phyloP scores from a whole-genome alignment of 2,888 invertebrate genomes.

The Gisinianus flammeolus region DNA sequence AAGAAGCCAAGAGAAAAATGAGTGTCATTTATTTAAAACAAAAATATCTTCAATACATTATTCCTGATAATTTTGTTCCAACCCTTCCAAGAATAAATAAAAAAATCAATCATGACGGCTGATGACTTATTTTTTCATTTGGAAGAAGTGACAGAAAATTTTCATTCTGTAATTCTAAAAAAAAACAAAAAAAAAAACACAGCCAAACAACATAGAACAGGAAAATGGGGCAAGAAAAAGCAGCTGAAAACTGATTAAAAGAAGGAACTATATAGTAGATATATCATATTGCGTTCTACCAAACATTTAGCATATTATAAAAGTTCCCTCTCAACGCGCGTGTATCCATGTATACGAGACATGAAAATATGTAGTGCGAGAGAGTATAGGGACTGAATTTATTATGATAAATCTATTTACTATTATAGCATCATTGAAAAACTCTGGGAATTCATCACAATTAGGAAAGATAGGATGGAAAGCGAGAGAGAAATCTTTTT shows the following conservation, averaged over 20 bases:
- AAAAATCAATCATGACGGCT: background rate
- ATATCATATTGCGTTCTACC: no score
- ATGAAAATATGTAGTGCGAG: no score
- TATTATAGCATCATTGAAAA: slow-evolving; percentile 5
- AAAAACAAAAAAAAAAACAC: background rate
- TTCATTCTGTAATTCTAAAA: background rate
- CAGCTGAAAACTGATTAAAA: no score
- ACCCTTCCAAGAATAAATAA: background rate
- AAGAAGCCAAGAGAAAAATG: background rate
- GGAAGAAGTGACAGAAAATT: background rate
- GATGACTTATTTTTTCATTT: background rate
- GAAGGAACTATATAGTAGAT: no score
- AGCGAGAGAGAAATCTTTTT: slow-evolving; percentile 5
- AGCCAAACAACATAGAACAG: background rate
- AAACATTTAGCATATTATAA: no score
- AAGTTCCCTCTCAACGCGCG: no score
- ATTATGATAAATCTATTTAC: slow-evolving; percentile 17
- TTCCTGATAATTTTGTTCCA: background rate
- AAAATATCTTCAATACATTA: background rate
- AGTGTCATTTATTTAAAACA: slow-evolving; percentile 6
- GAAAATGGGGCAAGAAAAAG: background rate
- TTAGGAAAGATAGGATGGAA: background rate
- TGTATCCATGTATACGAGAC: background rate
- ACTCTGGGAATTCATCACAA: slow-evolving; percentile 7
- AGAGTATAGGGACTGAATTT: no score